Evolutionary conservation across 2,113 vertebrate species (phyloP), one percentile per base, ranked within the genome.

Genomic region (Oplegnathus fasciatus): DNA sequence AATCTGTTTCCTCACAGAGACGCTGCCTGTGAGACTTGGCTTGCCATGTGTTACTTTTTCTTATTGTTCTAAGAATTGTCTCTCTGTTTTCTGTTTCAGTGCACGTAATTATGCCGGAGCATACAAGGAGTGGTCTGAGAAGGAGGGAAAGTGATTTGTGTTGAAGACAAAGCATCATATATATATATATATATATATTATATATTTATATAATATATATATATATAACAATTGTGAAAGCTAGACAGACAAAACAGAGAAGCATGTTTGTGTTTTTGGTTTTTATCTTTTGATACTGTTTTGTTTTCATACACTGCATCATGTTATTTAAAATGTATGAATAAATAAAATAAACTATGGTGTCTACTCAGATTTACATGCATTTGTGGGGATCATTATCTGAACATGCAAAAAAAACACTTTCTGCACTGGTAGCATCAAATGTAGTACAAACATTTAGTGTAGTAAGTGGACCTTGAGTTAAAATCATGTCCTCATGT

Each of bases 111-210:
- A 94, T 20, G 22, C 85, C 2, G 97, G 96, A 9, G 95, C 90
- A 70, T 97, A 95, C 86, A 91, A 82, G 48, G 96, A 97, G 87
- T 96, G 97, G 97, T 87, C 92, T 9, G 92, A 92, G 54, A 95
- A 93, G 17, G 91, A 91, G 62, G 80, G 83, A 22, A 92, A 94
- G 66, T 95, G 74, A 95, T 75, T 78, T 4, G 0, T 20, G 5
- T 64, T 37, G 61, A 87, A 75, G 24, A 4, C 18, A 71, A 32
- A 32, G 3, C 9, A 17, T 67, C 3, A 22, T n/a, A 28, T 28
- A 13, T 69, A 46, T 68, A 67, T 6, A 37, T 37, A 37, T 37
- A 67, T 6, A 37, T 37, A 37, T 37, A 64, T 28, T n/a, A n/a
- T 32, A 13, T 68, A 46, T 68, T 67, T 58, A 78, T 28, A 54